These are phyloP conservation scores for Myxocyprinus asiaticus DNA, from an alignment of 2,113 vertebrate genomes.

Conservation along the genomic window DNA sequence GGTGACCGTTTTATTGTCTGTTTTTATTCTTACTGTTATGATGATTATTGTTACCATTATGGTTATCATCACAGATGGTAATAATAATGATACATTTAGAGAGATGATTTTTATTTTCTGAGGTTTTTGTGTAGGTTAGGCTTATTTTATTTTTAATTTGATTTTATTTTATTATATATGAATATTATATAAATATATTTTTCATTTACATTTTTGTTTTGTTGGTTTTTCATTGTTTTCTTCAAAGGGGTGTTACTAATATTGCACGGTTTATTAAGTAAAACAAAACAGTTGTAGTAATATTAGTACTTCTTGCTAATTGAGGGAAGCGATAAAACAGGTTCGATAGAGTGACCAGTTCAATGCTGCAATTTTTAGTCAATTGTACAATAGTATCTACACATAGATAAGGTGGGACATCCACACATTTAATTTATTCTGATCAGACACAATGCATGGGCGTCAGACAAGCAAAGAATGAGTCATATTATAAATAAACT, in stretches of 20 bases:
- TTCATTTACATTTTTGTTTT: slow-evolving; percentile 74
- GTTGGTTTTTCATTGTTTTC: slow-evolving; percentile 53
- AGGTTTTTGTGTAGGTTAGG: slow-evolving; percentile 78
- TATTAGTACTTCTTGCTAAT: slow-evolving; percentile 71
- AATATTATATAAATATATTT: slow-evolving; percentile 79
- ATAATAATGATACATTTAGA: slow-evolving; percentile 62
- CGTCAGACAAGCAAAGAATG: slow-evolving; percentile 72
- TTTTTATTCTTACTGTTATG: slow-evolving; percentile 75
- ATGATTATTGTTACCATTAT: slow-evolving; percentile 71
- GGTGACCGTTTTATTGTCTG: slow-evolving; percentile 90
- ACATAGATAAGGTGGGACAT: slow-evolving; percentile 56
- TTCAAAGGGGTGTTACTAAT: slow-evolving; percentile 82
- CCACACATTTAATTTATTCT: slow-evolving; percentile 86
- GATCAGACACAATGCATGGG: slow-evolving; percentile 84
- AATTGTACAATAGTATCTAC: slow-evolving; percentile 82
- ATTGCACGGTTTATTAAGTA: slow-evolving; percentile 82
- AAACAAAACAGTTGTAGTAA: slow-evolving; percentile 73
- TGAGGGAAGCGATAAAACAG: slow-evolving; percentile 69
- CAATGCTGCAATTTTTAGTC: slow-evolving; percentile 94
- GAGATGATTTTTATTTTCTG: slow-evolving; percentile 63
- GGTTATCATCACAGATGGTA: slow-evolving; percentile 61
- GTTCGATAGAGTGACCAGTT: slow-evolving; percentile 79
- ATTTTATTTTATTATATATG: slow-evolving; percentile 78
- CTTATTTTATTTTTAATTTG: slow-evolving; percentile 73
- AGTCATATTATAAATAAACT: slow-evolving; percentile 77